phyloP scores from a whole-genome alignment of 1,140 invertebrate species.

The Tachypleus tridentatus region DNA sequence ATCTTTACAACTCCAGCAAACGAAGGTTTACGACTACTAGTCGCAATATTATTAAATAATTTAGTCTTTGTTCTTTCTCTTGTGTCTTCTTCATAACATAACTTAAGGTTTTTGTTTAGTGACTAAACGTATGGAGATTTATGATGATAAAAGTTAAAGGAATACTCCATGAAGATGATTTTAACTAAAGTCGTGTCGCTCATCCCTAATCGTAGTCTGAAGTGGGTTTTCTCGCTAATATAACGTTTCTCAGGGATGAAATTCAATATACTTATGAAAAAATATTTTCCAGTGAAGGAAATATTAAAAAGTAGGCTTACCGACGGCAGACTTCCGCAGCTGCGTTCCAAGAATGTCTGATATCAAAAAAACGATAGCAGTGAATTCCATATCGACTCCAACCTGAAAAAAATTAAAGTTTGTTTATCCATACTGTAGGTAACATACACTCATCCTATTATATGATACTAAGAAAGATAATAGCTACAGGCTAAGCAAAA shows the following conservation, averaged over 20 bases:
- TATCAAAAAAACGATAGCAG: slow-evolving; percentile 92
- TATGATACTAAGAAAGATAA: too few species aligned
- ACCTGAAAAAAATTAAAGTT: slow-evolving; percentile 48
- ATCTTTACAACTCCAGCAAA: too few species aligned
- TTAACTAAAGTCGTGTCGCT: neutral
- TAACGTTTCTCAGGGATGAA: neutral
- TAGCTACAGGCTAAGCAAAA: too few species aligned
- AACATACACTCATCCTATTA: too few species aligned
- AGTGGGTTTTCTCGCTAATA: neutral
- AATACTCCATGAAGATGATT: neutral
- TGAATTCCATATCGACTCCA: slow-evolving; percentile 81
- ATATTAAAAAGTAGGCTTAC: slow-evolving; percentile 41
- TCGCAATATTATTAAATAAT: too few species aligned
- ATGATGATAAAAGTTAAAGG: too few species aligned
- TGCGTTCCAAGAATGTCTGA: slow-evolving; percentile 88
- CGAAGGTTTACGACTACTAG: too few species aligned
- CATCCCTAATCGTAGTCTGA: neutral
- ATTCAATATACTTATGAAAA: neutral
- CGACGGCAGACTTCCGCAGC: slow-evolving; percentile 85
- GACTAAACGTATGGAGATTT: too few species aligned
- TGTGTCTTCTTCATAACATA: too few species aligned
- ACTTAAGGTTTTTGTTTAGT: too few species aligned
- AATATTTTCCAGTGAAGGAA: neutral
- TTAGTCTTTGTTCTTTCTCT: too few species aligned
- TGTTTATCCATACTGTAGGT: too few species aligned